Conservation (phyloP, 2,113 vertebrate species). For the Toxostoma redivivum region DNA sequence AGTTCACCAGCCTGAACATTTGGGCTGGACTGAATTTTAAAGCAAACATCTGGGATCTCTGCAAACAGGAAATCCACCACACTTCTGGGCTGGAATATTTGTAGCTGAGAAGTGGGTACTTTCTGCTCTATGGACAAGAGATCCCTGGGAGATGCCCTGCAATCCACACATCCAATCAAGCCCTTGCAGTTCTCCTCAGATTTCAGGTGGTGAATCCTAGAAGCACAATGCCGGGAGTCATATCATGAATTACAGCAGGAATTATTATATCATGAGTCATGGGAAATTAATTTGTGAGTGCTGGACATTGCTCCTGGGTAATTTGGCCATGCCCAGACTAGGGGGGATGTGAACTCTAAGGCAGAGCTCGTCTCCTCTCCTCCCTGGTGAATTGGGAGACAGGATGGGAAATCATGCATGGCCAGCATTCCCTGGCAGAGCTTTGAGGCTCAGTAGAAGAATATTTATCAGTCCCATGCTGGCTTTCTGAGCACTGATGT, state of each 20-base stretch:
- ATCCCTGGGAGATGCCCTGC: neutral
- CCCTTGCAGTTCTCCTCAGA: neutral
- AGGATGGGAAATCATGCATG: accelerated
- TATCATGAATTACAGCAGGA: neutral
- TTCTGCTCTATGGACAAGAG: accelerated
- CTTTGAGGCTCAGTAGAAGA: neutral
- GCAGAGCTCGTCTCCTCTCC: neutral
- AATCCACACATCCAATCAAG: neutral
- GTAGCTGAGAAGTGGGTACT: neutral
- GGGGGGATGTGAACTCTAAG: neutral
- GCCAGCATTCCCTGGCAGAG: neutral
- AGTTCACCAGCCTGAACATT: neutral
- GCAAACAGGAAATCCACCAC: conserved; percentile 20
- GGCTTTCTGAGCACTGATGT: neutral
- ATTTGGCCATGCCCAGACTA: neutral
- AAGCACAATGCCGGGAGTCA: neutral
- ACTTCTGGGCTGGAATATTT: neutral
- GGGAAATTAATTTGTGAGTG: conserved; percentile 22
- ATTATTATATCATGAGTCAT: neutral
- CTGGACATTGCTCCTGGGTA: neutral
- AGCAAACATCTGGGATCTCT: conserved; percentile 29
- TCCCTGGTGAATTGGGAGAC: neutral
- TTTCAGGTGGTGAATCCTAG: conserved; percentile 39
- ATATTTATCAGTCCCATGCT: accelerated
- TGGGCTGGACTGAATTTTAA: conserved; percentile 5